Base-by-base conservation (phyloP, 2,113 vertebrate genomes). In the Clupea harengus region DNA sequence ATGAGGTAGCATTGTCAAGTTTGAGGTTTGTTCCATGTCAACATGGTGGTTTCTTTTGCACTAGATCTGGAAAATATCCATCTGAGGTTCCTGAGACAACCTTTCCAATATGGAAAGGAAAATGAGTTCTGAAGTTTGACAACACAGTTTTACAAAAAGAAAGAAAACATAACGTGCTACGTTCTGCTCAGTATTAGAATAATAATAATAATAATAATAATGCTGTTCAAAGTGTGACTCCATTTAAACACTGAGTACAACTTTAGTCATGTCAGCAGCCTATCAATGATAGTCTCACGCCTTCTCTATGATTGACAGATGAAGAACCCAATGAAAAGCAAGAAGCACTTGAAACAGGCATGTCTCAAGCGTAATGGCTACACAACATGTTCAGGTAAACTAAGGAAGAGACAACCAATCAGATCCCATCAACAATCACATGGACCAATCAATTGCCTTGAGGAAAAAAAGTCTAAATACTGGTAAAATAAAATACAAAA, bases 81-180 rank as follows among this genome's bases (percentile, higher is more conserved):
- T 87, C 88, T 50, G 81, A 92, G 87, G 88, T 91, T 91, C 90
- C 90, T 88, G 89, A 92, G 89, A 91, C 89, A 93, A 72, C 32
- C 91, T 91, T 91, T 90, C 89, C 90, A 90, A 89, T 88, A 88
- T 86, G 89, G 89, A 88, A 93, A 94, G 89, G 89, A 72, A 88
- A 85, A 84, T 92, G 93, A 94, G 93, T 91, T 94, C 90, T 92
- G 88, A 90, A 88, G 87, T 93, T 50, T 72, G n/a, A 72, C 32
- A 83, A 83, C 15, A 80, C 85, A 81, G 32, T 25, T 72, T 72
- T 78, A 28, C 17, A 81, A 75, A 72, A 85, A 89, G 39, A 57
- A 83, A 82, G 85, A 47, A 49, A 83, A 84, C 80, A 84, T 20
- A 84, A 82, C 4, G 47, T 72, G 64, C 25, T 72, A 72, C 64